phyloP scores from a whole-genome alignment of 2,113 vertebrate species.

The Mohoua ochrocephala region DNA sequence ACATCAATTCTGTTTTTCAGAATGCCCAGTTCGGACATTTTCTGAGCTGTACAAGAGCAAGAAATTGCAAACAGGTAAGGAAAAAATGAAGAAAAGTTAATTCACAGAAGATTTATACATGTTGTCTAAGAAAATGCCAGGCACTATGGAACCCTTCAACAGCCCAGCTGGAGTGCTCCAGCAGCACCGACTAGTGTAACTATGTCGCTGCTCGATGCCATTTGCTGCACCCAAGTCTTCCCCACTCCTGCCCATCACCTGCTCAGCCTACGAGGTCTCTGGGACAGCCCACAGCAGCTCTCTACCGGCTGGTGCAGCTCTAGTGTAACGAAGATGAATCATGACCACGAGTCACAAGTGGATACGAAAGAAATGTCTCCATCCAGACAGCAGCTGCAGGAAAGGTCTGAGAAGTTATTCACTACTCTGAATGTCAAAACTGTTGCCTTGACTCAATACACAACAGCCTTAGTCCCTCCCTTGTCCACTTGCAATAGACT shows the following conservation, averaged over 20 bases:
- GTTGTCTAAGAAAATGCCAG: neutral
- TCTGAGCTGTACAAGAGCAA: neutral
- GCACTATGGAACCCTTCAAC: neutral
- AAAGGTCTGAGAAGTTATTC: neutral
- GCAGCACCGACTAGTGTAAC: neutral
- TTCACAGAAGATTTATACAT: neutral
- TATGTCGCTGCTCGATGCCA: fast-evolving
- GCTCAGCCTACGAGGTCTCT: fast-evolving
- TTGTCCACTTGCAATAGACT: neutral
- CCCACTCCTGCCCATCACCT: neutral
- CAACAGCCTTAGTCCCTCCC: neutral
- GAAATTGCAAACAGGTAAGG: neutral
- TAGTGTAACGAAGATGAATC: neutral
- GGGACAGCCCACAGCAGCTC: neutral
- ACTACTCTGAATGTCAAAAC: neutral
- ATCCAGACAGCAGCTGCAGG: neutral
- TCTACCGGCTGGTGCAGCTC: neutral
- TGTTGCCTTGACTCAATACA: neutral
- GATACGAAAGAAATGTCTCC: neutral
- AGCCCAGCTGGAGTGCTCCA: neutral
- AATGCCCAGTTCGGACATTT: neutral
- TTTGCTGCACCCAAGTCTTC: neutral
- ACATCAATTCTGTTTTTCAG: neutral
- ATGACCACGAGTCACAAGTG: neutral
- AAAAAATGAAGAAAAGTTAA: neutral